Evolutionary conservation across 2,888 invertebrate species (phyloP), one percentile per base, ranked within the genome.

Genomic region (Drosophila mimetica): DNA sequence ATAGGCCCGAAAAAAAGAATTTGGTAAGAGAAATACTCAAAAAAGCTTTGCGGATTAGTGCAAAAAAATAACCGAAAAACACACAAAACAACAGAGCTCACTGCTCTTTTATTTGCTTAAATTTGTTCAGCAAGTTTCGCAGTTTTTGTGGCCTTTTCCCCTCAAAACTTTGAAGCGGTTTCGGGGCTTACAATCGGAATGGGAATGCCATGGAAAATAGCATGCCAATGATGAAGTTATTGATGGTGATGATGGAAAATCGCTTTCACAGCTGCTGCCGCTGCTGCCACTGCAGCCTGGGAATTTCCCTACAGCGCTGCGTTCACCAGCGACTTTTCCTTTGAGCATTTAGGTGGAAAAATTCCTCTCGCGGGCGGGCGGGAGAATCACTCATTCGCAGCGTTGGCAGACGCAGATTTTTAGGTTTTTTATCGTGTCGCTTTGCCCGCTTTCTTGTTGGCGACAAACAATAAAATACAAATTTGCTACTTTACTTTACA

Each of bases 401-500:
- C 28, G 64, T 63, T 51, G 72, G 59, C 69, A 65, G 42, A 44
- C 64, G 52, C 64, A 67, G 53, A 67, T 52, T 36, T 37, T 34
- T 28, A 11, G 25, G 14, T 50, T 37, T 39, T 22, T 14, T 16
- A 14, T 14, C 42, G 0, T 36, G n/a, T 20, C 4, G 25, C 7
- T 42, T n/a, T 16, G 6, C 25, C 9, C 25, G 28, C 16, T 37
- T 44, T 36, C 32, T 42, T 42, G 41, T 18, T 39, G 57, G 60
- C 66, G 50, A 59, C 60, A 74, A 54, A 74, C 48, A 74, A 74
- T 65, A 54, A 74, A 59, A 74, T 74, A 74, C 74, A 71, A 71
- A 71, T 74, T 71, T 73, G 52, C 57, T 65, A 58, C 71, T 65
- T 74, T 73, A 73, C 73, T 71, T 71, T 73, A 58, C 74, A 73